Evolutionary conservation across 1,140 invertebrate species (phyloP), one percentile per base, ranked within the genome.

Genomic region (Leguminivora glycinivorella): DNA sequence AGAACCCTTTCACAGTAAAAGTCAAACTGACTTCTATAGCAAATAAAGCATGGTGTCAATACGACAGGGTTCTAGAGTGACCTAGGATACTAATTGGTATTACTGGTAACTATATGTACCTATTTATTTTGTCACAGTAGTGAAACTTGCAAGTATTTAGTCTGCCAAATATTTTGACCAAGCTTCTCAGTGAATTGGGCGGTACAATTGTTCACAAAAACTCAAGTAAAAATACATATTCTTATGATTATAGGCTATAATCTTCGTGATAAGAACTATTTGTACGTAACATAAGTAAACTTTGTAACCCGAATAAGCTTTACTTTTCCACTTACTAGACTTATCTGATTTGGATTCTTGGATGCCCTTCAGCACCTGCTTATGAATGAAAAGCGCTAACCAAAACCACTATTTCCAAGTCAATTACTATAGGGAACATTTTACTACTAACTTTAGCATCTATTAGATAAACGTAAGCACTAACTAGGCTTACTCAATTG

Each of bases 391-490:
- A 83, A 78, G 80, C 81, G 83, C 89, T 85, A 84, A 87, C 81
- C 82, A 82, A 87, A 89, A 80, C 84, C 83, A 89, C 86, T 93
- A 93, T 93, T 92, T 94, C 93, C 92, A 94, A 94, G 93, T 94
- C 93, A 94, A 94, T 94, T 94, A 94, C 89, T 93, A 92, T 93
- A 93, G 93, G 93, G 93, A 94, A 94, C 93, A 94, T 93, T 92
- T 90, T 91, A 89, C 81, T 90, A 89, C 84, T 87, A 86, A 86
- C 81, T 81, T 70, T 91, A 91, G 89, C 87, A 90, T 83, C 83
- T 90, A 89, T 80, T 88, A 89, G 84, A 84, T 38, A 58, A 71
- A 83, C 77, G 87, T 91, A 90, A 91, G 88, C 88, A 84, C 80
- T 72, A 80, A 73, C 79, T 91, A 91, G 85, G 84, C 88, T 89